Base-by-base conservation (phyloP, 1,140 invertebrate genomes). In the Grapholita molesta region DNA sequence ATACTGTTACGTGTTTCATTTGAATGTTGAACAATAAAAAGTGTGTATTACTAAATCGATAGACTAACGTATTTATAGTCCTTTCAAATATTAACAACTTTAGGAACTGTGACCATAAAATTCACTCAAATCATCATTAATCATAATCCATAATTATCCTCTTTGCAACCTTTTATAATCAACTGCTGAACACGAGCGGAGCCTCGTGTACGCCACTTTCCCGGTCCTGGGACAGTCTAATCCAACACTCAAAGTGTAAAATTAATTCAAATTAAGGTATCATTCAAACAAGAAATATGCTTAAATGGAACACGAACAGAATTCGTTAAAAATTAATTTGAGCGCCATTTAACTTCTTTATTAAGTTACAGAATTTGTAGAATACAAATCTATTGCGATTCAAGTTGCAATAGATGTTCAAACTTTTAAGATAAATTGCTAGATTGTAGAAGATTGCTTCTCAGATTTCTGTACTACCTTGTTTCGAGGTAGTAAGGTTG, bases 211-310 rank as follows among this genome's bases (percentile, higher is more conserved):
- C n/a, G n/a, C n/a, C n/a, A n/a, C n/a, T n/a, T n/a, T n/a, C n/a
- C n/a, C n/a, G n/a, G n/a, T n/a, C n/a, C n/a, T n/a, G n/a, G n/a
- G n/a, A n/a, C n/a, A n/a, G n/a, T n/a, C n/a, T n/a, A n/a, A n/a
- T n/a, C n/a, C n/a, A n/a, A n/a, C n/a, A 48, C 65, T 66, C 61
- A 72, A 74, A 79, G 79, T 83, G 67, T 71, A 42, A 72, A 77
- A 86, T 87, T 87, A 82, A 86, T 82, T 85, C 76, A 78, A 78
- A 85, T 83, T 84, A 86, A 88, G 32, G 85, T 88, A 84, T 76
- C 76, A 86, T 85, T 85, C 80, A 86, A 86, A 85, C 78, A 80
- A 79, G 78, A 77, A 86, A 82, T 86, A 88, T 83, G 76, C 85
- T 79, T 77, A 70, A 72, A 76, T 75, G 76, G 71, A 79, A 74